Conservation (phyloP, 2,113 vertebrate genomes). For the Perca schrenkii region DNA sequence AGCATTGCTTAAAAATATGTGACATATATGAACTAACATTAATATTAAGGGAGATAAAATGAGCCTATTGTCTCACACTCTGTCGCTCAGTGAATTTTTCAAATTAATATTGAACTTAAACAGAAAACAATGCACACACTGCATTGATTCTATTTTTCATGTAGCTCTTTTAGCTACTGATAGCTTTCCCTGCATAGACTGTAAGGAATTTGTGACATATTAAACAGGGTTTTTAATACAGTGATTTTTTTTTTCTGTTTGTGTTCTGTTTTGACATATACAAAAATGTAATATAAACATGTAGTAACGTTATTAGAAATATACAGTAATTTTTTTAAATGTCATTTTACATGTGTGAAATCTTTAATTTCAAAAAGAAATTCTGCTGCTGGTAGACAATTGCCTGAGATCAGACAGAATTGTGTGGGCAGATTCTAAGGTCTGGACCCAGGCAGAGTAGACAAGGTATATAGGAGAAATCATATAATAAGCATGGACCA, state of each 20-base stretch:
- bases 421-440: no score
- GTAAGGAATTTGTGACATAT: neutral
- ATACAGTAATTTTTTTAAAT: neutral
- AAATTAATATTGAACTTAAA: neutral
- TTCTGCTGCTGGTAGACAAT: neutral
- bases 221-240: neutral
- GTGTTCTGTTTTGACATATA: neutral
- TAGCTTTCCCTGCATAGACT: no score
- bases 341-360: neutral
- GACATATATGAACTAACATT: neutral
- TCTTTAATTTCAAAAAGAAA: neutral
- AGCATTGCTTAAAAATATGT: neutral
- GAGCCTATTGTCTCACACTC: neutral
- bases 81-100: neutral
- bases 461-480: neutral
- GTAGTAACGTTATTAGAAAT: neutral
- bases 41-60: neutral
- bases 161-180: neutral
- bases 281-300: neutral
- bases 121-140: neutral
- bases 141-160: neutral
- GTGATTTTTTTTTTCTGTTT: neutral
- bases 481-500: neutral
- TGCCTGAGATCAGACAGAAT: no score
- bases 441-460: neutral